phyloP scores from a whole-genome alignment of 2,113 vertebrate species.

The Lepus americanus region DNA sequence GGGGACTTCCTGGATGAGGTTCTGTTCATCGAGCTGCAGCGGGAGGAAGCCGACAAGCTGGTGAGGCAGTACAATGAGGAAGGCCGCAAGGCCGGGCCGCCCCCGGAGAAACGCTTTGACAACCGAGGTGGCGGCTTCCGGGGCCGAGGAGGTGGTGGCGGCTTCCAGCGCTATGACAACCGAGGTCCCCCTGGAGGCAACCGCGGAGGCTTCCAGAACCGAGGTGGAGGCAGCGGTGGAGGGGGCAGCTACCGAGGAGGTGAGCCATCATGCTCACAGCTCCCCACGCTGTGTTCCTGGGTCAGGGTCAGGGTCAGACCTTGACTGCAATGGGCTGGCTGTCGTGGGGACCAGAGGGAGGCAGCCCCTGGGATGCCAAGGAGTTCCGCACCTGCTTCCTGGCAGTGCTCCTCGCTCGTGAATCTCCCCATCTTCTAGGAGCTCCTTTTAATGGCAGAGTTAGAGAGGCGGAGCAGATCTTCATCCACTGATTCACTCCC shows the following conservation, averaged over 20 bases:
- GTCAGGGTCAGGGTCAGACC: background rate
- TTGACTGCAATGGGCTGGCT: background rate
- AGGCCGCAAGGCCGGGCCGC: constrained; percentile 92
- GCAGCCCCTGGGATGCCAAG: background rate
- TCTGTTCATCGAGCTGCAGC: constrained; percentile 90
- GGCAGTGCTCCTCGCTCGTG: background rate
- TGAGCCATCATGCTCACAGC: background rate
- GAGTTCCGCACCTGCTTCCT: background rate
- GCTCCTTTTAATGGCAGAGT: no score
- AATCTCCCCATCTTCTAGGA: no score
- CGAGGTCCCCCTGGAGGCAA: constrained; percentile 86
- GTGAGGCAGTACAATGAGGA: constrained; percentile 95
- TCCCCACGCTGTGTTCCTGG: background rate
- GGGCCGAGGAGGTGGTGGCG: constrained; percentile 85
- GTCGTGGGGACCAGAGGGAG: background rate
- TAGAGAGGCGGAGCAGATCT: no score
- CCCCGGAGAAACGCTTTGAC: constrained; percentile 95
- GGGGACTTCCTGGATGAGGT: constrained; percentile 95
- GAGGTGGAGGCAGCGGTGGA: constrained; percentile 87
- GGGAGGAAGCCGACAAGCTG: constrained; percentile 91
- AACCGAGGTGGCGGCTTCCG: constrained; percentile 91
- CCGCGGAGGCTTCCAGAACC: constrained; percentile 85
- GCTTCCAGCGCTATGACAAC: constrained; percentile 93
- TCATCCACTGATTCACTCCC: no score
- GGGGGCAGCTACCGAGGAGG: constrained; percentile 87